Conservation (phyloP, 2,113 vertebrate species). For the Zosterops lateralis region DNA sequence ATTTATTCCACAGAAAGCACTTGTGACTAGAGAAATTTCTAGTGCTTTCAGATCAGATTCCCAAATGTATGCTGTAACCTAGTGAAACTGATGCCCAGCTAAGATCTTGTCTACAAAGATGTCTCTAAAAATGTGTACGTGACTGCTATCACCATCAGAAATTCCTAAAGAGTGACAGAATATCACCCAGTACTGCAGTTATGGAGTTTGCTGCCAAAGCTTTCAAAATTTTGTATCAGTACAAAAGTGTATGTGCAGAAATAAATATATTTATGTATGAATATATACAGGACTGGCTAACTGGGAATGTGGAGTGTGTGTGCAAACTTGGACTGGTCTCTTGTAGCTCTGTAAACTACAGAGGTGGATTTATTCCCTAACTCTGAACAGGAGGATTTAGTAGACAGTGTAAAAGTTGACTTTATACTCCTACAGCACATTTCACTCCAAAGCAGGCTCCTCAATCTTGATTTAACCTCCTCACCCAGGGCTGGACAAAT, state of each 20-base stretch:
- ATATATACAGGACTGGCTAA: background rate
- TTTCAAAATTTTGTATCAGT: background rate
- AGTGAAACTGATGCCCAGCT: background rate
- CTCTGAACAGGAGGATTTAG: background rate
- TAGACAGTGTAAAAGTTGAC: background rate
- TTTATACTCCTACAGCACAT: background rate
- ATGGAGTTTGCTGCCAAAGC: background rate
- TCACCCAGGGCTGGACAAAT: rapidly evolving
- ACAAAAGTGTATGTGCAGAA: background rate
- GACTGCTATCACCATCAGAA: background rate
- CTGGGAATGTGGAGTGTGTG: background rate
- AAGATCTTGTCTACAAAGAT: background rate
- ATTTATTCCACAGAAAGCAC: background rate
- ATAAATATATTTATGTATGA: background rate
- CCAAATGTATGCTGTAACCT: background rate
- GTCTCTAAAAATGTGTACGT: background rate
- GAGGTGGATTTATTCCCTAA: background rate
- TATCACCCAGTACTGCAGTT: background rate
- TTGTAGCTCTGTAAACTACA: background rate
- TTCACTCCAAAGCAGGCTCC: background rate
- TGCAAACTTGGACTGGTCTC: background rate
- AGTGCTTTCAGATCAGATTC: background rate
- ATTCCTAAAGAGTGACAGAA: background rate
- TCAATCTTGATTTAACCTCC: background rate
- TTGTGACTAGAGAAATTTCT: background rate